Evolutionary conservation across 2,888 invertebrate genomes (phyloP).

Genomic region (Cybosia mesomella): DNA sequence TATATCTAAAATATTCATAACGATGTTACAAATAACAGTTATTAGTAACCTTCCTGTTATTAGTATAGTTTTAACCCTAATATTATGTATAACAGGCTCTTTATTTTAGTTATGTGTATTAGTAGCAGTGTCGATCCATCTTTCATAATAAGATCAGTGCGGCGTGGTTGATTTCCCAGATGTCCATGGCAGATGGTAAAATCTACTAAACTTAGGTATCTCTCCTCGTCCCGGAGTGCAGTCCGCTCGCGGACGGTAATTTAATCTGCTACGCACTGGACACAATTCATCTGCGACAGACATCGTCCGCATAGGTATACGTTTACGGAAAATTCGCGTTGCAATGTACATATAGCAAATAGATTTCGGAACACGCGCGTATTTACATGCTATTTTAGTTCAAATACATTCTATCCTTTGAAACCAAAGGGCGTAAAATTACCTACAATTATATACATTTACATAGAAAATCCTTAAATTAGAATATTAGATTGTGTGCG

Average conservation of each 20-base stretch:
- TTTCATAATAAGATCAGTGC: not conserved
- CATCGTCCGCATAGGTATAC: not conserved
- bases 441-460: not conserved
- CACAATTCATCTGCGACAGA: not conserved
- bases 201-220: not conserved
- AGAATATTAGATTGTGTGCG: not conserved
- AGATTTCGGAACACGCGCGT: slow-evolving; percentile 4
- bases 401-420: not conserved
- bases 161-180: not conserved
- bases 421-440: not conserved
- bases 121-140: not conserved
- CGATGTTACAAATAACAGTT: slow-evolving; percentile 3
- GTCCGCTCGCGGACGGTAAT: not conserved
- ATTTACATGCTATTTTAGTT: not conserved
- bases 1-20: too few species aligned
- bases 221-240: not conserved
- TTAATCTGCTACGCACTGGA: not conserved
- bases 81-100: too few species aligned
- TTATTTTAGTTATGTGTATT: slow-evolving; percentile 3
- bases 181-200: not conserved
- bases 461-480: not conserved
- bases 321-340: not conserved
- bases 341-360: too few species aligned
- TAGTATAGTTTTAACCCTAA: not conserved
- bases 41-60: not conserved